Percentiles rank a stretch among this genome's conserved stretches.
Evolutionary conservation across 2,113 vertebrate genomes (phyloP).

Genomic region (Coptodon rendalli): DNA sequence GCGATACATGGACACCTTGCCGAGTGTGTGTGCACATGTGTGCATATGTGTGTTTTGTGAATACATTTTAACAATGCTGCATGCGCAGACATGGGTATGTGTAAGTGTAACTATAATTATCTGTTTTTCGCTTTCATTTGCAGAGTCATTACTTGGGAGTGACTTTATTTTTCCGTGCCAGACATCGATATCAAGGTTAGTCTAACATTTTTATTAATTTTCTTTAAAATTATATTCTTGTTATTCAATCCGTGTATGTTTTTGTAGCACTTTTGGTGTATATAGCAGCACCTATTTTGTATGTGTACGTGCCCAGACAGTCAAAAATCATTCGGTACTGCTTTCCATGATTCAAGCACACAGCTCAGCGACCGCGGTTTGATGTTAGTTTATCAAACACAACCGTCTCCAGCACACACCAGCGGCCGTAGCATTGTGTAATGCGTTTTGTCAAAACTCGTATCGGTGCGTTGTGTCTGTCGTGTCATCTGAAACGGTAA

Average conservation of each 20-base stretch:
- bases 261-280: not conserved
- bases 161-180: not conserved
- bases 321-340: not conserved
- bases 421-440: not conserved
- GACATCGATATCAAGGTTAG: not conserved
- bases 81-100: not conserved
- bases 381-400: slow-evolving; percentile 10
- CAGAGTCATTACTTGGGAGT: slow-evolving; percentile 8
- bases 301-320: not conserved
- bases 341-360: not conserved
- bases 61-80: not conserved
- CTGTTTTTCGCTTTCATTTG: slow-evolving; percentile 16
- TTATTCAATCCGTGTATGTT: not conserved
- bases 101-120: not conserved
- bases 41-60: not conserved
- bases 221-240: not conserved
- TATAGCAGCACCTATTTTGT: not conserved
- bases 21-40: not conserved
- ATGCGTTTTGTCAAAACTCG: not conserved
- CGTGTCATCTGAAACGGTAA: slow-evolving; percentile 17
- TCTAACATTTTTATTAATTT: not conserved
- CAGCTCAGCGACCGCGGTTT: not conserved
- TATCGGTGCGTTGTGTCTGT: not conserved
- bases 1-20: slow-evolving; percentile 22
- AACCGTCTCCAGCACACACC: not conserved